Evolutionary conservation across 2,113 vertebrate species (phyloP), one percentile per base, ranked within the genome.

Genomic region (Pedionomus torquatus): DNA sequence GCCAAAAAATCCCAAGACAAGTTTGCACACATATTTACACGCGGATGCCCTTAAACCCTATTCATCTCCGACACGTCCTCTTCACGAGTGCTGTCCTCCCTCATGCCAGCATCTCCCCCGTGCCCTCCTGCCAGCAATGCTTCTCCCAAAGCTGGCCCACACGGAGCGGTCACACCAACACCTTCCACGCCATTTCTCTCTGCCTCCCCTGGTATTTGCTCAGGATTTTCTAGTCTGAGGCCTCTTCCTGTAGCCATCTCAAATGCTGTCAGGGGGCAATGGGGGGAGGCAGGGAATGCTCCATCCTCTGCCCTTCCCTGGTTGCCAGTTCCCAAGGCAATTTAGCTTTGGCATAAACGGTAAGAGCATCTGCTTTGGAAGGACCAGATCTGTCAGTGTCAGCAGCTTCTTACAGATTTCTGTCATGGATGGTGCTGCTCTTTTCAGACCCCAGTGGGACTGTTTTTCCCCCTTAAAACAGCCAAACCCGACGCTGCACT

Each of bases 331-430:
- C 66, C 91, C 75, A 79, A 86, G 48, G 66, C 89, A 76, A 70
- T 55, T 85, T 78, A 35, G 23, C 83, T 94, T 93, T 88, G 79
- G 83, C 95, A 88, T 39, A 76, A 90, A 60, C 0, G 1, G 30
- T 74, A 17, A 35, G 31, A 79, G 61, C 5, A 1, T 78, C 81
- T 89, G 88, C 71, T 76, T 60, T 90, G 89, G 86, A 83, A 86
- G 33, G 33, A 76, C 54, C 82, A 33, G 39, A 39, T 76, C 86
- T 72, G 39, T 55, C 83, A 60, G 17, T 92, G 86, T 86, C 83
- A 92, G 51, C 37, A 90, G 48, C 66, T 76, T 83, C 85, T 68
- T 35, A 43, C 54, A 88, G 71, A 76, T 90, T 76, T 83, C 91
- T 88, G 80, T 51, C 35, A 33, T 19, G 48, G 48, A 52, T 52